Evolutionary conservation across 2,888 invertebrate genomes (phyloP), one percentile per base, ranked within the genome.

Genomic region (Miltochrista miniata): DNA sequence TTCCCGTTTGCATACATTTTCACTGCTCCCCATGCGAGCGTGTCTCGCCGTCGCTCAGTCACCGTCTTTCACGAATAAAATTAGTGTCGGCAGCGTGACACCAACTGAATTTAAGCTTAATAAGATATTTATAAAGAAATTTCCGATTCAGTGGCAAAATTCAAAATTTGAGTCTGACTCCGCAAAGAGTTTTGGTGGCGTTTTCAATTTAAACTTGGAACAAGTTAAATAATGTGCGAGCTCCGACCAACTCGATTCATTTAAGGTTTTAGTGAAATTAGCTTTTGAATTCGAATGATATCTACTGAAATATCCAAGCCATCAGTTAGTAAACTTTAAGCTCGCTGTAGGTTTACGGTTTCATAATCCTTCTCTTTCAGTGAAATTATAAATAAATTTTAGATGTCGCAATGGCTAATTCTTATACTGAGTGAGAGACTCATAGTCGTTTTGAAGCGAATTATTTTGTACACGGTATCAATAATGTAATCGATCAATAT

Each of bases 71-170:
- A 83, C 83, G 85, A 87, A 90, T 88, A 85, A 90, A 87, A 90
- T 91, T 91, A 90, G 89, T 89, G 90, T 91, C 90, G 85, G 90
- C 90, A 87, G 83, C 87, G 87, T 89, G 90, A 90, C 90, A 90
- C 88, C 90, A 86, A 91, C 89, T 85, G 87, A 90, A 87, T 90
- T 90, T 90, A 86, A 90, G 85, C 90, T 74, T 90, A 88, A 90
- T 91, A 90, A 90, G 86, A 89, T 90, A 91, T 91, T 91, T 91
- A 91, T 91, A 90, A 90, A 90, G 91, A 90, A 86, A 88, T 90
- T 89, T 90, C 88, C 88, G 81, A 91, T 91, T 91, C 90, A 89
- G 85, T 86, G 81, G 89, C 86, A 90, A 90, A 91, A 90, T 91
- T 91, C 90, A 90, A 85, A 90, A 87, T 90, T 90, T 87, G 85